These are phyloP conservation scores for Odontocerum albicorne DNA, from an alignment of 2,888 invertebrate species.

Conservation along the genomic window DNA sequence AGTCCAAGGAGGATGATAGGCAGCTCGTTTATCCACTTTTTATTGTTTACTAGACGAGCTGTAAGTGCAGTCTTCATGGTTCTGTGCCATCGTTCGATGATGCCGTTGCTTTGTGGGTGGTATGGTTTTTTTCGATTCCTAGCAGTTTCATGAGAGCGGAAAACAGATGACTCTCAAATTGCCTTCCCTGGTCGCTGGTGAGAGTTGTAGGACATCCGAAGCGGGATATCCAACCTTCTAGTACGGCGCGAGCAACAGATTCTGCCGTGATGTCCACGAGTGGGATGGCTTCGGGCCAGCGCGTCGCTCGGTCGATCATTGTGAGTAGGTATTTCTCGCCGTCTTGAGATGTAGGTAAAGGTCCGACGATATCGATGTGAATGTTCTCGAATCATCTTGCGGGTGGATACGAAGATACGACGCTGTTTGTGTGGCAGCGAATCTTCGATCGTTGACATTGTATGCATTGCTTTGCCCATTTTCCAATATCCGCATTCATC, in stretches of 20 bases:
- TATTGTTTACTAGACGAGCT: constrained; percentile 12
- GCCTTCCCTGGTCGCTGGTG: constrained; percentile 35
- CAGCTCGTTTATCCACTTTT: constrained; percentile 36
- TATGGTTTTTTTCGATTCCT: constrained; percentile 33
- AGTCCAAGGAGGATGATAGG: constrained; percentile 40
- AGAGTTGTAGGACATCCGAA: constrained; percentile 36
- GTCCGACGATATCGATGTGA: constrained; percentile 41
- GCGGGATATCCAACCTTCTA: constrained; percentile 40
- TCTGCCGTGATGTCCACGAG: constrained; percentile 43
- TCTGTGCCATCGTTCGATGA: constrained; percentile 37
- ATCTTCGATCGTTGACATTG: constrained; percentile 31
- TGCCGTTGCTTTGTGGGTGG: constrained; percentile 35
- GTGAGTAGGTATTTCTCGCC: too few relatives aligned
- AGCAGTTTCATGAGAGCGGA: constrained; percentile 23
- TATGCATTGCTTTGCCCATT: constrained; percentile 34
- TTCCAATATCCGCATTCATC: constrained; percentile 27
- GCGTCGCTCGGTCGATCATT: constrained; percentile 40
- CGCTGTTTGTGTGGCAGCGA: not conserved
- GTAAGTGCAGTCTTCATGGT: constrained; percentile 36
- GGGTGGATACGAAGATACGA: not conserved
- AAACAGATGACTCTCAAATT: constrained; percentile 34
- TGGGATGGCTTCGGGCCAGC: constrained; percentile 45
- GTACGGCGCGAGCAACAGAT: constrained; percentile 42
- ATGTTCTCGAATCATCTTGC: constrained; percentile 38
- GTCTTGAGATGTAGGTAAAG: constrained; percentile 41